Conservation (phyloP, 2,888 invertebrate species). For the Drosophila engyochracea region DNA sequence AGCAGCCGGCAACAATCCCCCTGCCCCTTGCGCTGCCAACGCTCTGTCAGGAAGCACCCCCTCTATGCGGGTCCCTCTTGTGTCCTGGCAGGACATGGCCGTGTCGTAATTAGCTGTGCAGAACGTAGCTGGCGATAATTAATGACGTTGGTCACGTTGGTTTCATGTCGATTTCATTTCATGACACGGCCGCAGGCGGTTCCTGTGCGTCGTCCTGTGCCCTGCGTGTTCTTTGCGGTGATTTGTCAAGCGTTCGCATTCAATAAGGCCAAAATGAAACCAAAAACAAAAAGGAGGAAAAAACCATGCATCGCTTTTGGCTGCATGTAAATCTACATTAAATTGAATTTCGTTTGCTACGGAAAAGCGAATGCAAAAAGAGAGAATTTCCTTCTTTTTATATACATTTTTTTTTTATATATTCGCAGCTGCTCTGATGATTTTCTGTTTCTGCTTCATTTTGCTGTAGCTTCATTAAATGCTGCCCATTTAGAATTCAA, state of each 20-base stretch:
- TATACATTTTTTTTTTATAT: not conserved
- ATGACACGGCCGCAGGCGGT: slow-evolving; percentile 73
- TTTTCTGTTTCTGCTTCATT: slow-evolving; percentile 59
- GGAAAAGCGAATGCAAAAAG: slow-evolving; percentile 9
- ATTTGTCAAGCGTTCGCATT: slow-evolving; percentile 76
- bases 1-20: slow-evolving; percentile 1
- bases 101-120: slow-evolving; percentile 72
- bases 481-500: slow-evolving; percentile 79
- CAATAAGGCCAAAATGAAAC: slow-evolving; percentile 42
- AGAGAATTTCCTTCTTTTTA: slow-evolving; percentile 7
- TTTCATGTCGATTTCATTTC: slow-evolving; percentile 81
- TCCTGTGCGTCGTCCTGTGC: slow-evolving; percentile 13
- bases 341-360: slow-evolving; percentile 69
- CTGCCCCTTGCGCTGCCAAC: not conserved
- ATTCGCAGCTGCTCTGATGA: slow-evolving; percentile 7
- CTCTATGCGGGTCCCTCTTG: no score
- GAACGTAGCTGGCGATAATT: slow-evolving; percentile 77
- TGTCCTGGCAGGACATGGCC: slow-evolving; percentile 31
- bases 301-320: slow-evolving; percentile 46
- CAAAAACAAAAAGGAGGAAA: slow-evolving; percentile 1
- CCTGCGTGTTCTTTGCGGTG: slow-evolving; percentile 52
- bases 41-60: not conserved
- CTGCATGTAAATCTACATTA: slow-evolving; percentile 76
- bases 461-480: slow-evolving; percentile 72
- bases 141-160: slow-evolving; percentile 81